phyloP scores from a whole-genome alignment of 2,797 vertebrate genomes.

The Siniperca scherzeri region DNA sequence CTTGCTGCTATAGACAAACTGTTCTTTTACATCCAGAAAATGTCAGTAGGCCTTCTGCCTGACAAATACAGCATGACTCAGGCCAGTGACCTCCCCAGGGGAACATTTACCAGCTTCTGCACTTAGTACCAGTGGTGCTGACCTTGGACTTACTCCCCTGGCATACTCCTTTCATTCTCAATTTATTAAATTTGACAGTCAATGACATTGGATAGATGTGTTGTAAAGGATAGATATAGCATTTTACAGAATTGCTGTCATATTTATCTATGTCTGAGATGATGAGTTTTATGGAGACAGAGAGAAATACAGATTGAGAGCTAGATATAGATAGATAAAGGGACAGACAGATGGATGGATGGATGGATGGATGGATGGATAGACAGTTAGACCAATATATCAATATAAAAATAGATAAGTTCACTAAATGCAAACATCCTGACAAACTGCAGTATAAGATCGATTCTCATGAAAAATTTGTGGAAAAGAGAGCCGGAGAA shows the following conservation, averaged over 20 bases:
- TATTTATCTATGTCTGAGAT: slow-evolving; percentile 13
- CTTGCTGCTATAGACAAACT: slow-evolving; percentile 59
- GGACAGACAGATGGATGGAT: neutral
- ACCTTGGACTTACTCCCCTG: slow-evolving; percentile 72
- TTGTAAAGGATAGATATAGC: slow-evolving; percentile 42
- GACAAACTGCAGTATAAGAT: neutral
- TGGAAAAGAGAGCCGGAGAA: slow-evolving; percentile 13
- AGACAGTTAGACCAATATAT: neutral
- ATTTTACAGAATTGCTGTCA: slow-evolving; percentile 28
- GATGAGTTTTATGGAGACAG: slow-evolving; percentile 1
- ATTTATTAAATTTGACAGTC: slow-evolving; percentile 72
- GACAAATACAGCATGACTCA: slow-evolving; percentile 60
- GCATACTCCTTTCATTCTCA: slow-evolving; percentile 59
- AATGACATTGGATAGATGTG: slow-evolving; percentile 51
- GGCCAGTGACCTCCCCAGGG: slow-evolving; percentile 69
- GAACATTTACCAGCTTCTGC: slow-evolving; percentile 75
- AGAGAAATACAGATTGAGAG: neutral
- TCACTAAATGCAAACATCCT: slow-evolving; percentile 20
- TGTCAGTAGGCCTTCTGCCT: slow-evolving; percentile 56
- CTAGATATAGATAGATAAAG: neutral
- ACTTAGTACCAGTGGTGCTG: slow-evolving; percentile 67
- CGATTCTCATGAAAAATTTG: slow-evolving; percentile 4
- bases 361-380: neutral
- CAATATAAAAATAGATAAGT: neutral
- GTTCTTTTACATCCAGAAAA: slow-evolving; percentile 61